Conservation (phyloP, 2,888 invertebrate species). For the Pristionchus entomophagus region DNA sequence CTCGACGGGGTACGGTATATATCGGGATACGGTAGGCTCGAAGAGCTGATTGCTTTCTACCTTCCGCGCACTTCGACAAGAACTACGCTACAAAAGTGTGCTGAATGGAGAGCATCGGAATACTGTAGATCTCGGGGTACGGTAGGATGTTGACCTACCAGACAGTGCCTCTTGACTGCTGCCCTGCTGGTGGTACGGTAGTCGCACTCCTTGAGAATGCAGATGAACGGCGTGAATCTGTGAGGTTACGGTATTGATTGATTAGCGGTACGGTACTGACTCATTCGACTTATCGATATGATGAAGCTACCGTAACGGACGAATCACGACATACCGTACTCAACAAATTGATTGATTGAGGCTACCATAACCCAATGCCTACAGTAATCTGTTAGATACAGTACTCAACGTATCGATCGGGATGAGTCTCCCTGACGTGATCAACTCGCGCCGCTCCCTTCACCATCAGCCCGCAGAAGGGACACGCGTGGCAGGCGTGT, state of each 20-base stretch:
- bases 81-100: too few species aligned
- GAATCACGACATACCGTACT: too few species aligned
- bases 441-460: background rate
- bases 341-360: too few species aligned
- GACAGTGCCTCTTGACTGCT: background rate
- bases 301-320: too few species aligned
- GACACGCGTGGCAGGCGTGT: background rate
- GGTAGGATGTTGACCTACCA: background rate
- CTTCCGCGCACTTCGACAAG: too few species aligned
- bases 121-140: too few species aligned
- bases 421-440: conserved; percentile 1
- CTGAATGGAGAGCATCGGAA: too few species aligned
- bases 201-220: conserved; percentile 24
- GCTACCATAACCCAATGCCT: too few species aligned
- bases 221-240: conserved; percentile 17
- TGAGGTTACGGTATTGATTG: background rate
- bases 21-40: background rate
- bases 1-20: background rate
- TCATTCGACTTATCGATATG: too few species aligned
- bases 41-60: too few species aligned
- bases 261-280: background rate
- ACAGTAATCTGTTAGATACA: too few species aligned
- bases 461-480: background rate
- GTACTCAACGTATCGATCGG: conserved; percentile 8
- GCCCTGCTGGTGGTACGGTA: background rate